Evolutionary conservation across 2,888 invertebrate species (phyloP).

Genomic region (Ichneumon xanthorius): DNA sequence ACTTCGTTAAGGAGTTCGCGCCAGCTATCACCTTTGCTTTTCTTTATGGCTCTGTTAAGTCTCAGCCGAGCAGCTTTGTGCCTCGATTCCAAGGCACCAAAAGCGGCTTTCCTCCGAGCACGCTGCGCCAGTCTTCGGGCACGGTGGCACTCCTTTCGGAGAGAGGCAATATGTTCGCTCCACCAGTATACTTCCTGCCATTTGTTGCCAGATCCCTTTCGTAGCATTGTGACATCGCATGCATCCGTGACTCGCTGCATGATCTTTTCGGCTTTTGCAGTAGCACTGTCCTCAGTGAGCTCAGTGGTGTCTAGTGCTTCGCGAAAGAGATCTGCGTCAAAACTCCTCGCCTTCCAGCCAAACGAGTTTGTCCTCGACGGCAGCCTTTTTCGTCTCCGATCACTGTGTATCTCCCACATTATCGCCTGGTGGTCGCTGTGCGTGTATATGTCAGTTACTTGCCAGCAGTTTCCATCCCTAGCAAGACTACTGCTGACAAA

Average conservation of each 20-base stretch:
- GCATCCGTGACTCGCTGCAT: constrained; percentile 47
- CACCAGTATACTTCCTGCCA: constrained; percentile 62
- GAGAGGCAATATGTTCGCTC: constrained; percentile 44
- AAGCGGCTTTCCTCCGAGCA: constrained; percentile 17
- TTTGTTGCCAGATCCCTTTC: constrained; percentile 35
- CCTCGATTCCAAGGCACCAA: constrained; percentile 14
- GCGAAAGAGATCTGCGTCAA: constrained; percentile 37
- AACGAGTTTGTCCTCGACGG: constrained; percentile 30
- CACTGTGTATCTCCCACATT: constrained; percentile 41
- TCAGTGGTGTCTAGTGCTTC: constrained; percentile 29
- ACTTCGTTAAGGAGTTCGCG: constrained; percentile 52
- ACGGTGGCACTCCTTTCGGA: constrained; percentile 23
- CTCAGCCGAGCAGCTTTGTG: constrained; percentile 16
- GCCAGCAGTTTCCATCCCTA: constrained; percentile 63
- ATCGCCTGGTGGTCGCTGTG: constrained; percentile 67
- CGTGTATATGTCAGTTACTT: constrained; percentile 64
- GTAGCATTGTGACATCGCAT: constrained; percentile 56
- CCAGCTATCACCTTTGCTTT: constrained; percentile 41
- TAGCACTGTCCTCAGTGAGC: neutral
- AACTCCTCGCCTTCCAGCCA: constrained; percentile 46
- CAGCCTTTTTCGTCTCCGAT: neutral
- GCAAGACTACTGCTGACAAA: constrained; percentile 68
- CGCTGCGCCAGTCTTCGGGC: constrained; percentile 29
- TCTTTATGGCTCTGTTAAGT: constrained; percentile 51
- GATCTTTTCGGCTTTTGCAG: constrained; percentile 17